Base-by-base conservation (phyloP, 2,113 vertebrate species). In the Otolemur garnettii region DNA sequence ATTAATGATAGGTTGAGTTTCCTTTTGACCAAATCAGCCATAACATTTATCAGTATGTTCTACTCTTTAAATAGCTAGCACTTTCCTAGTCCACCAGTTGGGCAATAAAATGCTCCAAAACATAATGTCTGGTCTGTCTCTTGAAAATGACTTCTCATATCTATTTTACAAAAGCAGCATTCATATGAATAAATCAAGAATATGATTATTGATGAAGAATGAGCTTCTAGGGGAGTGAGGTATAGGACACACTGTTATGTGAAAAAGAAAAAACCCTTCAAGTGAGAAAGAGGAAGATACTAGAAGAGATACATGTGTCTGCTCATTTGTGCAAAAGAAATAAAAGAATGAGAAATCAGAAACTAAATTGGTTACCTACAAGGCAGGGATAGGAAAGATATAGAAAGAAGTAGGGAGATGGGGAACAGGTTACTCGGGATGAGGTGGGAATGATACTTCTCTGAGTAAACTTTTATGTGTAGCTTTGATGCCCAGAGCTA, bases 121-220 rank as follows among this genome's bases (percentile, higher is more conserved):
- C 42, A 5, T 92, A 91, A 77, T 79, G 22, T 71, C 21, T 91
- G 59, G 9, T n/a, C 15, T 74, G 4, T 78, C 19, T 62, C 69
- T 92, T 90, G 35, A 91, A 94, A 92, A 81, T 59, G 24, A 62
- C 64, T 74, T 87, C 21, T 55, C 26, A 71, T 83, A 26, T 26
- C 60, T 85, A n/a, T 50, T 62, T 84, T 66, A 83, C 26, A 84
- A 79, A 95, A 59, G 50, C 7, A 78, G 0, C 6, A 57, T 50
- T 90, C 84, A 10, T 84, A 21, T 90, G 24, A 86, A 21, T 85
- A 77, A 94, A 77, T 90, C 14, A 57, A 93, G 90, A 95, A 83
- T 57, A 38, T 62, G 28, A 87, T 87, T 64, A 87, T 64, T 87
- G 81, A 15, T 92, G 53, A 92, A 35, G 59, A 83, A 79, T 74